phyloP scores from a whole-genome alignment of 2,113 vertebrate genomes.

The Macroglossus sobrinus region DNA sequence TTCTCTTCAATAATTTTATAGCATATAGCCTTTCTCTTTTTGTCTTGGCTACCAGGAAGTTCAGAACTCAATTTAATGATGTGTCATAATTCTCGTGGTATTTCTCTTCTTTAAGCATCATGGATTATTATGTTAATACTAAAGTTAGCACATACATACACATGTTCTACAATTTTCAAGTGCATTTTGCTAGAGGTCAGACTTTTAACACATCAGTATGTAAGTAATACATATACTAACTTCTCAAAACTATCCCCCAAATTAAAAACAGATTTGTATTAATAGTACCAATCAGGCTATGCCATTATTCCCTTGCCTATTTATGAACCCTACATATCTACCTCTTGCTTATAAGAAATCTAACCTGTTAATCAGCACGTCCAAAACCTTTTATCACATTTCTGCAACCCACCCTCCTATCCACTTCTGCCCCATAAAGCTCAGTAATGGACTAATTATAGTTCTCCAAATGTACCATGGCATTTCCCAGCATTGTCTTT shows the following conservation, averaged over 20 bases:
- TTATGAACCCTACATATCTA: background rate
- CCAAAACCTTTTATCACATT: background rate
- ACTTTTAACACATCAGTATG: background rate
- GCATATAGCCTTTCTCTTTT: background rate
- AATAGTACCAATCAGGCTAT: background rate
- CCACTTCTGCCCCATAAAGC: background rate
- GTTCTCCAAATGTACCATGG: background rate
- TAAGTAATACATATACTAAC: background rate
- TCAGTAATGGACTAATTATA: background rate
- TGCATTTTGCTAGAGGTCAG: background rate
- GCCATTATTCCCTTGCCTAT: background rate
- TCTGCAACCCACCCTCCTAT: background rate
- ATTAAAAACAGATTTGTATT: background rate
- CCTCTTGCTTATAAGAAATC: background rate
- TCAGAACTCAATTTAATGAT: background rate
- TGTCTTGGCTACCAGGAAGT: background rate
- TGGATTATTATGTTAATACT: background rate
- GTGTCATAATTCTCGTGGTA: background rate
- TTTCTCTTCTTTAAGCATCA: background rate
- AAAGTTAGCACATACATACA: background rate
- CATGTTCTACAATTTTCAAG: background rate
- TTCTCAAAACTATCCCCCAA: background rate
- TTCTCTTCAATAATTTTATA: background rate
- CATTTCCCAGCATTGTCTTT: background rate
- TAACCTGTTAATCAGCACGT: background rate